Evolutionary conservation across 2,113 vertebrate species (phyloP), one percentile per base, ranked within the genome.

Genomic region (Megaceryle torquata): DNA sequence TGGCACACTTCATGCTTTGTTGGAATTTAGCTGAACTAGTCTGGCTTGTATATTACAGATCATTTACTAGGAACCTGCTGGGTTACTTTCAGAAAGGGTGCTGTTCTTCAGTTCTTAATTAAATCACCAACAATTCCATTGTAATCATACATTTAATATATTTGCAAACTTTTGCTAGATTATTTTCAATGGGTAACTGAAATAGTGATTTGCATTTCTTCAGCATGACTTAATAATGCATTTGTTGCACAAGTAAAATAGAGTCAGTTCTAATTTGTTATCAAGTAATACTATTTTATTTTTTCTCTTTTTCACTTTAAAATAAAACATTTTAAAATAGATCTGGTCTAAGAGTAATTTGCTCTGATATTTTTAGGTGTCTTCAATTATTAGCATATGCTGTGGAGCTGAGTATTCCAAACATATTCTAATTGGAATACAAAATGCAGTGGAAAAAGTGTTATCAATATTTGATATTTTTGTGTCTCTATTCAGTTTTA

Each of bases 61-160:
- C 50, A 91, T 82, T 94, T 94, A 80, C 74, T 95, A 74, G 50
- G 28, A 96, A 86, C 60, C 64, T 92, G 87, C 90, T 93, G 86
- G 41, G 72, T 95, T 95, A 93, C 72, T 89, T 96, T 96, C 76
- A 83, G 24, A 88, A 84, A 78, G 59, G 83, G 60, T 94, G 51
- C 22, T 69, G 33, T 86, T 95, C 63, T 93, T 96, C 87, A 74
- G 75, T 96, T 96, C 71, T 95, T 97, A 95, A 96, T 84, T 96
- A 87, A 90, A 95, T 97, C 94, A 91, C 72, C 43, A 87, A 94
- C 77, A 94, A 92, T 95, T 95, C 24, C 53, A 46, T 35, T 91
- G n/a, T 44, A 95, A 84, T 90, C 8, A 5, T 87, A 82, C 51
- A 84, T 85, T 75, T 82, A 74, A 63, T 63, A 60, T 31, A 89